Conservation (phyloP, 2,113 vertebrate species). For the Sinocyclocheilus anophthalmus region DNA sequence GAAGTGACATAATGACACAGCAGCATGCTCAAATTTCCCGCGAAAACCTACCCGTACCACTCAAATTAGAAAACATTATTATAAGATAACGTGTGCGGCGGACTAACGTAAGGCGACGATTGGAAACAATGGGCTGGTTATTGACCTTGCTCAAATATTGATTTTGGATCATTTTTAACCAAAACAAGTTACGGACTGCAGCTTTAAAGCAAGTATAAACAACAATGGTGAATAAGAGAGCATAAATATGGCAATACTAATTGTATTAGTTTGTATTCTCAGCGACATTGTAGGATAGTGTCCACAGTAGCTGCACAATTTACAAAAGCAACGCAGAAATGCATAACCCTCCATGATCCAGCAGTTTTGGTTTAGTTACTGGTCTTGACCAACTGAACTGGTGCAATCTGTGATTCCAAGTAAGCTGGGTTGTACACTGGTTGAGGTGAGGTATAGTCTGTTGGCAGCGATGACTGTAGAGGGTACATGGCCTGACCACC, state of each 20-base stretch:
- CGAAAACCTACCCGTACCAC: too few relatives aligned
- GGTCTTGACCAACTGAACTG: slow-evolving; percentile 24
- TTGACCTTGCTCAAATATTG: too few relatives aligned
- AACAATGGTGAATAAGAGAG: not conserved
- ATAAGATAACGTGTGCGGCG: too few relatives aligned
- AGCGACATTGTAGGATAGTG: not conserved
- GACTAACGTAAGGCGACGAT: too few relatives aligned
- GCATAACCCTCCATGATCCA: not conserved
- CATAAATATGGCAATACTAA: not conserved
- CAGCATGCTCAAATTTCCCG: too few relatives aligned
- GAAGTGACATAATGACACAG: too few relatives aligned
- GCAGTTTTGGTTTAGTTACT: not conserved
- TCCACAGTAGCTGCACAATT: not conserved
- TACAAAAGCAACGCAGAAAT: not conserved
- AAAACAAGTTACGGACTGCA: too few relatives aligned
- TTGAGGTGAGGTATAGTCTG: not conserved
- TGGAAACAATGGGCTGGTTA: too few relatives aligned
- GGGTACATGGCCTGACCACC: slow-evolving; percentile 60
- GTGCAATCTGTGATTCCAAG: not conserved
- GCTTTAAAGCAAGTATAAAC: not conserved
- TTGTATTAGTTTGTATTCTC: not conserved
- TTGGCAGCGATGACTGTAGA: not conserved
- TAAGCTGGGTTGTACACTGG: not conserved
- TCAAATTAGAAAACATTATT: too few relatives aligned
- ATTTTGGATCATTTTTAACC: too few relatives aligned